phyloP scores from a whole-genome alignment of 2,797 vertebrate species.

The Chrosomus eos region DNA sequence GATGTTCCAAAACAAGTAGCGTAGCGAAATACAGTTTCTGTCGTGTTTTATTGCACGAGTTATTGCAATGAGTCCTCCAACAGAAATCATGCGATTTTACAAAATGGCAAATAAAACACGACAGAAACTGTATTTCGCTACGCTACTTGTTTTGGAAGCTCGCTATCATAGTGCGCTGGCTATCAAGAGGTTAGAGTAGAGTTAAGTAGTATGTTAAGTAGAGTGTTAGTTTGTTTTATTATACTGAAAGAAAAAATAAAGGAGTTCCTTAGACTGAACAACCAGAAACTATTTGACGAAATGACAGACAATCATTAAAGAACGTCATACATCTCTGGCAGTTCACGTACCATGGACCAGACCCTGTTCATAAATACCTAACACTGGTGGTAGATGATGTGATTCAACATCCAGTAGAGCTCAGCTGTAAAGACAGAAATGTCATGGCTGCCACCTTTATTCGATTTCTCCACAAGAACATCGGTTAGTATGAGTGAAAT shows the following conservation, averaged over 20 bases:
- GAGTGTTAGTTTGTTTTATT: conserved; percentile 9
- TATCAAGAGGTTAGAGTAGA: neutral
- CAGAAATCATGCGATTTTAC: no score
- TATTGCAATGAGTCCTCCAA: no score
- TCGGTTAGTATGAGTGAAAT: conserved; percentile 81
- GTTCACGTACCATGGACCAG: conserved; percentile 96
- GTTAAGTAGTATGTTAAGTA: neutral
- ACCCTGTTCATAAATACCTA: conserved; percentile 94
- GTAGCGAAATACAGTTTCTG: no score
- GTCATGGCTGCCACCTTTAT: conserved; percentile 99
- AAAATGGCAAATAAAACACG: no score
- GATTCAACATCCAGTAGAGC: conserved; percentile 96
- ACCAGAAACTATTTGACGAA: neutral
- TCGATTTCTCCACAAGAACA: conserved; percentile 97
- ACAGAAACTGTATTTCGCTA: no score
- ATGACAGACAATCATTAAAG: neutral
- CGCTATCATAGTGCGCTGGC: no score
- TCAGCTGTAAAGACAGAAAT: conserved; percentile 98
- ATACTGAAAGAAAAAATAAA: neutral
- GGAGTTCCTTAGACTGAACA: neutral
- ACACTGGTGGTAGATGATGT: conserved; percentile 97
- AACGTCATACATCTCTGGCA: conserved; percentile 58
- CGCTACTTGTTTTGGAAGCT: no score
- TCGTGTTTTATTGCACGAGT: no score
- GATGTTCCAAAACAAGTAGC: no score